phyloP scores from a whole-genome alignment of 2,113 vertebrate species.

The Ictalurus punctatus region DNA sequence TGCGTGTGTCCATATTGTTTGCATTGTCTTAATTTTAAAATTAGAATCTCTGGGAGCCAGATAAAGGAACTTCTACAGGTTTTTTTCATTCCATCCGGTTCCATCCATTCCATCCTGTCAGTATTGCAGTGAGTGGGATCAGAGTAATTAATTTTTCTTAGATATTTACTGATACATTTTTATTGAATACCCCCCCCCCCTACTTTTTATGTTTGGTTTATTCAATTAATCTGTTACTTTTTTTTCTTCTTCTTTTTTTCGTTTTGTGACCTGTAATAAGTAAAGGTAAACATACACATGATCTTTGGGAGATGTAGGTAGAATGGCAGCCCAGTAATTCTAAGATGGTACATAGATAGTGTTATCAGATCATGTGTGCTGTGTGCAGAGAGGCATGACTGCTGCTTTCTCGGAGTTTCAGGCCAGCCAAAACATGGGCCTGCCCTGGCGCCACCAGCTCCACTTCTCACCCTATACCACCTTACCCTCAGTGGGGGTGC shows the following conservation, averaged over 20 bases:
- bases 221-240: not conserved
- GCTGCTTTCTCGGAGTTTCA: conserved; percentile 57
- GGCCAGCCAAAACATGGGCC: conserved; percentile 72
- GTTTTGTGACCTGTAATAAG: not conserved
- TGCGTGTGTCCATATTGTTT: conserved; percentile 41
- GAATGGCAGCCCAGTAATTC: conserved; percentile 40
- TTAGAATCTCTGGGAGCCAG: conserved; percentile 64
- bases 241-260: not conserved
- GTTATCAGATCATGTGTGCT: conserved; percentile 60
- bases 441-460: conserved; percentile 66
- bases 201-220: not conserved
- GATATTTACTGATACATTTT: not conserved
- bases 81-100: conserved; percentile 60
- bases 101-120: conserved; percentile 26
- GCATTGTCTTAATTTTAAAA: conserved; percentile 58
- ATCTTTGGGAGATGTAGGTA: conserved; percentile 38
- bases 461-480: conserved; percentile 25
- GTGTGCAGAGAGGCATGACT: conserved; percentile 46
- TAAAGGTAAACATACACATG: conserved; percentile 9
- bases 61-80: conserved; percentile 61
- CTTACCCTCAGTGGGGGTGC: conserved; percentile 39
- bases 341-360: conserved; percentile 68
- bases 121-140: conserved; percentile 33
- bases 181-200: not conserved
- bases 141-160: not conserved